phyloP scores from a whole-genome alignment of 2,888 invertebrate species.

The Oligia strigilis region DNA sequence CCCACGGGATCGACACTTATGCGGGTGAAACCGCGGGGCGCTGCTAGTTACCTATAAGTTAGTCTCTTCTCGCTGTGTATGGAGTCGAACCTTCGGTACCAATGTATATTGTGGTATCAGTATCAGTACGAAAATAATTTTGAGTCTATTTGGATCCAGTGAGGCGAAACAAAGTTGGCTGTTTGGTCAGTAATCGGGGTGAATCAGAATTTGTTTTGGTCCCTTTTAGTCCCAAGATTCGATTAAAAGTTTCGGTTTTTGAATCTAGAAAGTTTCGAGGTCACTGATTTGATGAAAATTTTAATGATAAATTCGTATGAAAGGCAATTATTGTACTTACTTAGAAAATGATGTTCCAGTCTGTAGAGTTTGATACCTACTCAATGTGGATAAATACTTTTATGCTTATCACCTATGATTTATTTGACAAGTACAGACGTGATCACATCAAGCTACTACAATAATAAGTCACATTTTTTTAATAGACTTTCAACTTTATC shows the following conservation, averaged over 20 bases:
- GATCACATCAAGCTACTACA: no score
- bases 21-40: no score
- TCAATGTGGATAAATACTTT: background rate
- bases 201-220: constrained; percentile 35
- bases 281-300: constrained; percentile 8
- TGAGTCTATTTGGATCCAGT: constrained; percentile 34
- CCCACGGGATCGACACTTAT: no score
- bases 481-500: no score
- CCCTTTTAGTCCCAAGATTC: constrained; percentile 23
- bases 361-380: background rate
- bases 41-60: background rate
- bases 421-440: background rate
- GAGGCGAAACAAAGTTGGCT: constrained; percentile 28
- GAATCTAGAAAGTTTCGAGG: constrained; percentile 3
- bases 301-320: constrained; percentile 8
- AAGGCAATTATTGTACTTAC: background rate
- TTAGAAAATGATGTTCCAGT: background rate
- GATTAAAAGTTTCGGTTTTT: constrained; percentile 23
- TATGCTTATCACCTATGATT: background rate
- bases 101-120: constrained; percentile 14
- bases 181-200: constrained; percentile 14
- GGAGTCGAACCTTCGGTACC: background rate
- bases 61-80: background rate
- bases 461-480: no score
- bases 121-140: constrained; percentile 38